A percentile compares a stretch with the other conserved stretches of the same genome.
phyloP scores from a whole-genome alignment of 1,140 invertebrate species.

The Ectropis grisescens region DNA sequence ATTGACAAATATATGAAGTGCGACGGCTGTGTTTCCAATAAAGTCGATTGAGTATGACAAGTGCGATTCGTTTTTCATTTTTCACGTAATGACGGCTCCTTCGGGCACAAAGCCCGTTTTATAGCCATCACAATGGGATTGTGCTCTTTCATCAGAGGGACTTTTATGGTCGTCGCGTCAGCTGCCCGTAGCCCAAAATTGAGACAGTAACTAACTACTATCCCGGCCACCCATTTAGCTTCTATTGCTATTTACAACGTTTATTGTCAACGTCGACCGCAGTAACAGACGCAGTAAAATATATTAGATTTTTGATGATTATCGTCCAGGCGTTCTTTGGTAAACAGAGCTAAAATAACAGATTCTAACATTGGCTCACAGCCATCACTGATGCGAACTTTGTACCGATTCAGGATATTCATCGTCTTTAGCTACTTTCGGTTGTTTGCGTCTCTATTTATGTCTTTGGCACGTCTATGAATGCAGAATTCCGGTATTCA shows the following conservation, averaged over 20 bases:
- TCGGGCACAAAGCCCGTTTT: conserved; percentile 55
- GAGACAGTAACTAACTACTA: conserved; percentile 41
- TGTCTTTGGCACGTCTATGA: conserved; percentile 18
- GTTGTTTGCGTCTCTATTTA: conserved; percentile 34
- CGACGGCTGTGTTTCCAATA: conserved; percentile 18
- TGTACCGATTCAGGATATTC: conserved; percentile 54
- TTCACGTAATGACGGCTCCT: conserved; percentile 52
- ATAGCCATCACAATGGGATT: conserved; percentile 59
- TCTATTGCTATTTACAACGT: conserved; percentile 1
- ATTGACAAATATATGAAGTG: conserved; percentile 17
- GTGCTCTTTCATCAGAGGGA: conserved; percentile 59
- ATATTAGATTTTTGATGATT: too few species aligned
- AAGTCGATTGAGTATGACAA: conserved; percentile 43
- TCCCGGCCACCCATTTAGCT: conserved; percentile 19
- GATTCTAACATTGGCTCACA: conserved; percentile 34
- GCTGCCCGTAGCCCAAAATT: conserved; percentile 45
- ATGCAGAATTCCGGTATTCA: too few species aligned
- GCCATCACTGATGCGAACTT: conserved; percentile 54
- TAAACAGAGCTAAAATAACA: conserved; percentile 5
- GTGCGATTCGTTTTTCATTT: conserved; percentile 61
- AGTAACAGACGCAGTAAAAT: too few species aligned
- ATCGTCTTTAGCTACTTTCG: conserved; percentile 39
- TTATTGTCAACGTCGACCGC: too few species aligned
- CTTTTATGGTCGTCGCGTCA: conserved; percentile 53
- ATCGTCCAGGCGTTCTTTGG: too few species aligned